Percentiles rank a stretch among this genome's conserved stretches.
Conservation (phyloP, 2,113 vertebrate genomes). For the Hippocampus comes region DNA sequence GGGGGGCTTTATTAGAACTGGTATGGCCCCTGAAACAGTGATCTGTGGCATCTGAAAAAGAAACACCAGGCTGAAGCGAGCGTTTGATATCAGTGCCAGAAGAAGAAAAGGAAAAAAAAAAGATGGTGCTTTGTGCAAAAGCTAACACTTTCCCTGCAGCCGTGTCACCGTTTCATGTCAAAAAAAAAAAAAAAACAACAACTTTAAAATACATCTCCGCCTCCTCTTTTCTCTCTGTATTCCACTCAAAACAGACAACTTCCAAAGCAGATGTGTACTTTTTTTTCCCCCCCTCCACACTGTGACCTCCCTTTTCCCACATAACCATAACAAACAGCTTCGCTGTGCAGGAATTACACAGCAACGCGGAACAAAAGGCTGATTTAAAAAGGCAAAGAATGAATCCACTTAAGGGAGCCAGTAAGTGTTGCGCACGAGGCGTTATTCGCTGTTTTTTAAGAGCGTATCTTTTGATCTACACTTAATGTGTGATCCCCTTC, state of each 20-base stretch:
- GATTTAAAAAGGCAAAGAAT: conserved; percentile 26
- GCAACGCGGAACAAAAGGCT: conserved; percentile 35
- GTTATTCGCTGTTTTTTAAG: conserved; percentile 60
- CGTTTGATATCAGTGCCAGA: conserved; percentile 58
- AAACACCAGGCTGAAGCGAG: conserved; percentile 25
- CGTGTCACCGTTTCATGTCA: conserved; percentile 54
- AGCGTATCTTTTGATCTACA: conserved; percentile 70
- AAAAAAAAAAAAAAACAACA: conserved; percentile 7
- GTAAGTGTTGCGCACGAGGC: conserved; percentile 32
- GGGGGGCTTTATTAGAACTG: background rate
- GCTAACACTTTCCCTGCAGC: conserved; percentile 56
- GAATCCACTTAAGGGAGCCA: conserved; percentile 48
- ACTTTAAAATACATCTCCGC: conserved; percentile 43
- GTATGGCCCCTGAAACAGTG: background rate
- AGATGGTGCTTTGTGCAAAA: conserved; percentile 36
- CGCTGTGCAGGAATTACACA: background rate
- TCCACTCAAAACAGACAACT: conserved; percentile 15
- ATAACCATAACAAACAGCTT: conserved; percentile 20
- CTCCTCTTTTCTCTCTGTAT: conserved; percentile 38
- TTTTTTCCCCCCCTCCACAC: background rate
- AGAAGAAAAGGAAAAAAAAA: conserved; percentile 51
- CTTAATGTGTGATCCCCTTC: conserved; percentile 71
- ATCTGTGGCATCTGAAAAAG: background rate
- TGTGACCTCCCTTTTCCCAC: background rate
- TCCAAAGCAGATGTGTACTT: conserved; percentile 10